These are phyloP conservation scores for Presbytis comata DNA, from an alignment of 2,797 vertebrate genomes.

Conservation along the genomic window DNA sequence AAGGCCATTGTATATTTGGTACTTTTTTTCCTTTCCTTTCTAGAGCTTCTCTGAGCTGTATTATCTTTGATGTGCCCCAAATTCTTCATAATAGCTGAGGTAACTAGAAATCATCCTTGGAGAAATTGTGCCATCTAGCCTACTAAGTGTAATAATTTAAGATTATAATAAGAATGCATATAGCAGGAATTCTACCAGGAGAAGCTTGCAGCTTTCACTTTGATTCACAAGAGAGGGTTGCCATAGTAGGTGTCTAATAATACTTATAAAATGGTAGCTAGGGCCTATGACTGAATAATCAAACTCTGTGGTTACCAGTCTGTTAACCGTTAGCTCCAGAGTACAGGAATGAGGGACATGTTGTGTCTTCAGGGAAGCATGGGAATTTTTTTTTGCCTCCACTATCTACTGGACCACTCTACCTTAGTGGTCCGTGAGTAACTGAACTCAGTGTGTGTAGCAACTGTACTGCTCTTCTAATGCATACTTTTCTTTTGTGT, in stretches of 20 bases:
- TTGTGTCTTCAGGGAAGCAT: background rate
- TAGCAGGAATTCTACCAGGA: background rate
- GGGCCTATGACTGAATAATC: background rate
- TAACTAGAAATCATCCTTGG: background rate
- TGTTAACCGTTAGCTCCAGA: background rate
- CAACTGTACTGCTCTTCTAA: background rate
- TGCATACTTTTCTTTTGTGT: background rate
- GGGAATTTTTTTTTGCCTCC: background rate
- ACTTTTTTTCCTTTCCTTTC: background rate
- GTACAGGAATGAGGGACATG: background rate
- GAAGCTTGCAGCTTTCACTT: background rate
- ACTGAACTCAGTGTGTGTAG: background rate
- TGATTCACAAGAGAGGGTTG: background rate
- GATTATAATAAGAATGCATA: background rate
- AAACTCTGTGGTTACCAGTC: background rate
- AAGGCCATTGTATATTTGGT: background rate
- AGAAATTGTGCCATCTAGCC: background rate
- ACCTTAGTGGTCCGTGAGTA: background rate
- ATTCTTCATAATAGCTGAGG: background rate
- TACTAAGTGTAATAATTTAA: background rate
- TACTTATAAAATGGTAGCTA: background rate
- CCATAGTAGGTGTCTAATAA: background rate
- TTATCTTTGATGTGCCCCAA: background rate
- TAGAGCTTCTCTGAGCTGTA: background rate
- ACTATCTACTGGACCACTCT: background rate